These are phyloP conservation scores for Euwallacea fornicatus DNA, from an alignment of 1,140 invertebrate species.

Conservation along the genomic window DNA sequence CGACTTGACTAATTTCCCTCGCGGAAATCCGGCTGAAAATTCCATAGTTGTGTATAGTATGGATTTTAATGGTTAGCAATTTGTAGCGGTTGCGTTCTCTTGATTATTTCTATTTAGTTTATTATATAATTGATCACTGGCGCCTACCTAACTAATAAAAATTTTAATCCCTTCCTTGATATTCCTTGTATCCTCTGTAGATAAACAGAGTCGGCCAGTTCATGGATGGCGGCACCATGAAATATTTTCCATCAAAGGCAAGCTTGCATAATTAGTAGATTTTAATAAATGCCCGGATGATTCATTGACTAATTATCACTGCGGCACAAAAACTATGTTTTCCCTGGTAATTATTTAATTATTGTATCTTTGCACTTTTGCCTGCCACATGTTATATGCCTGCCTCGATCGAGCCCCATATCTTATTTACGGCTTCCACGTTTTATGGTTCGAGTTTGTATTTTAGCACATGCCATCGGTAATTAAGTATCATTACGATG, in stretches of 20 bases:
- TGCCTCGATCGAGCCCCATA: constrained; percentile 15
- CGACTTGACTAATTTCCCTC: no score
- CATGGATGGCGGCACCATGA: constrained; percentile 6
- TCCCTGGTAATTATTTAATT: constrained; percentile 21
- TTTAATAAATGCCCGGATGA: constrained; percentile 19
- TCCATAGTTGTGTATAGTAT: no score
- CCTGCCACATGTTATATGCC: constrained; percentile 18
- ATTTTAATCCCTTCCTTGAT: neutral
- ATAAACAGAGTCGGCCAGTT: neutral
- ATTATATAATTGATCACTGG: no score
- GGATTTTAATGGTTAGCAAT: no score
- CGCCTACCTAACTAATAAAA: no score
- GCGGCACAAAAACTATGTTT: constrained; percentile 7
- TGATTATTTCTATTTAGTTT: no score
- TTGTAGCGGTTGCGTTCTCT: no score
- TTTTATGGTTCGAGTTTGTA: constrained; percentile 20
- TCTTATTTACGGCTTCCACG: constrained; percentile 27
- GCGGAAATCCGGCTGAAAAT: no score
- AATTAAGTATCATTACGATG: constrained; percentile 25
- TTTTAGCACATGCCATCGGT: constrained; percentile 26
- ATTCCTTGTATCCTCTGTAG: neutral
- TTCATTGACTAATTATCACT: constrained; percentile 8
- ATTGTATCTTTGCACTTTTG: constrained; percentile 29
- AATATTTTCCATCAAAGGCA: constrained; percentile 14
- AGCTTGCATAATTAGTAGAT: constrained; percentile 5